Conservation (phyloP, 2,888 invertebrate species). For the Drosophila mayaguana region DNA sequence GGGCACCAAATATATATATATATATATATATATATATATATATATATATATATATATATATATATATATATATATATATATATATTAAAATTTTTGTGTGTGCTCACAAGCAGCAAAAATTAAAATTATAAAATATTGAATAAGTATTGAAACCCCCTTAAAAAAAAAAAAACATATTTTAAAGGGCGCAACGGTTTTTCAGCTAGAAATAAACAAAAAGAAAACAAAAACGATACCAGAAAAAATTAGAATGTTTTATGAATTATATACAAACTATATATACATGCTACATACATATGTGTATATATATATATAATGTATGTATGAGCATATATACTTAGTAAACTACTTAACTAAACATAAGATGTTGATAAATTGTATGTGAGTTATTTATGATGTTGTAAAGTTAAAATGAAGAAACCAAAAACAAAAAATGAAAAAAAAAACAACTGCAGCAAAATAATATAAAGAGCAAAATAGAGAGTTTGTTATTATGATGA, state of each 20-base stretch:
- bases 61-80: not conserved
- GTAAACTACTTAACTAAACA: constrained; percentile 31
- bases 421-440: not conserved
- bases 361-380: constrained; percentile 75
- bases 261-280: constrained; percentile 70
- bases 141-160: not conserved
- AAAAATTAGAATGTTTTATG: constrained; percentile 74
- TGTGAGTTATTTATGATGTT: constrained; percentile 76
- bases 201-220: constrained; percentile 20
- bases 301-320: not conserved
- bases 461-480: constrained; percentile 18
- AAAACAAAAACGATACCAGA: constrained; percentile 20
- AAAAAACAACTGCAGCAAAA: constrained; percentile 13
- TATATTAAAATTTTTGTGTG: not conserved
- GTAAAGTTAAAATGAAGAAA: constrained; percentile 49
- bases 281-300: not conserved
- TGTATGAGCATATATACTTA: constrained; percentile 1
- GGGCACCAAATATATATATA: constrained; percentile 62
- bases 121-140: not conserved
- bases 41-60: not conserved
- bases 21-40: constrained; percentile 5
- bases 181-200: constrained; percentile 7
- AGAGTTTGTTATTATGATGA: not conserved
- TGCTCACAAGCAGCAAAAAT: not conserved
- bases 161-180: constrained; percentile 12